A percentile compares a stretch with the other conserved stretches of the same genome.
Evolutionary conservation across 2,113 vertebrate species (phyloP).

Genomic region (Psittacula cyanocephala): DNA sequence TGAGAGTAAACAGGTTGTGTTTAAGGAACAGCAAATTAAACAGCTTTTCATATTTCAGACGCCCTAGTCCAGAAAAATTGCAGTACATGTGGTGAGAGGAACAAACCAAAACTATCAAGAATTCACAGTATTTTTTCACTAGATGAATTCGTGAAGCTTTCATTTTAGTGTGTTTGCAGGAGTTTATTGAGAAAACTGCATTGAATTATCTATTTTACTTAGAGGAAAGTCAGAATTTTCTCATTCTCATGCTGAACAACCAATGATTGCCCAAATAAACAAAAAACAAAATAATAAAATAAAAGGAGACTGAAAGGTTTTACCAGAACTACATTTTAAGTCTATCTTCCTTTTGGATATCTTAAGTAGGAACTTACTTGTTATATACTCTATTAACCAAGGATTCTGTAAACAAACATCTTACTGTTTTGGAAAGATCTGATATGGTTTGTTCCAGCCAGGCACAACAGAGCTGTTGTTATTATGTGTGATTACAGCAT

Average conservation of each 20-base stretch:
- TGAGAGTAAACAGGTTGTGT: background rate
- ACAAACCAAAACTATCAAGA: background rate
- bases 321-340: background rate
- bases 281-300: background rate
- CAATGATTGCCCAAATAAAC: background rate
- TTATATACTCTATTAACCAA: background rate
- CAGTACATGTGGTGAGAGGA: background rate
- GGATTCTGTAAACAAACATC: background rate
- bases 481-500: background rate
- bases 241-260: background rate
- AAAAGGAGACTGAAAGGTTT: background rate
- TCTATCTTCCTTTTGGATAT: background rate
- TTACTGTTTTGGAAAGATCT: background rate
- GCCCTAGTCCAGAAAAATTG: background rate
- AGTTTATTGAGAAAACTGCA: background rate
- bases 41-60: background rate
- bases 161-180: background rate
- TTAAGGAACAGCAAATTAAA: background rate
- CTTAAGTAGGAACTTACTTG: background rate
- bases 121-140: background rate
- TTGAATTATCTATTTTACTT: background rate
- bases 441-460: background rate
- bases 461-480: background rate
- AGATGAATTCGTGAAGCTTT: background rate
- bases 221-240: background rate